Conservation (phyloP, 2,113 vertebrate genomes). For the Clupea harengus region DNA sequence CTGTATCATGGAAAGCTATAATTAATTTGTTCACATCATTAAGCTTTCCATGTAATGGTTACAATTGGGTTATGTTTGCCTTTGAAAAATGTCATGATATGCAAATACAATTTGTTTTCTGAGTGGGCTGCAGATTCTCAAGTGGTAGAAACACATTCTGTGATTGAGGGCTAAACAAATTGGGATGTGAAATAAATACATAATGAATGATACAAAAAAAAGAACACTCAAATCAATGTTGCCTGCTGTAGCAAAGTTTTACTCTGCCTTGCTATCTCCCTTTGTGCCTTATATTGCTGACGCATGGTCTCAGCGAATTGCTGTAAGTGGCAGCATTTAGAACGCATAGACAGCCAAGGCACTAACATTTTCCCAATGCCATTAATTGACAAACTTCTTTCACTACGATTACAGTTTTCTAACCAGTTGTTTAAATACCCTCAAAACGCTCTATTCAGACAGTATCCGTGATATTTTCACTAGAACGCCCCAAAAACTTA, state of each 20-base stretch:
- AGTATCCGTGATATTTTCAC: neutral
- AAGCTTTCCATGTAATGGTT: neutral
- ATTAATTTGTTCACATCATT: constrained; percentile 6
- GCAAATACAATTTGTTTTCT: constrained; percentile 57
- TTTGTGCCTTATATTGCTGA: neutral
- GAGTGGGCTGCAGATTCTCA: neutral
- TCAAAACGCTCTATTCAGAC: neutral
- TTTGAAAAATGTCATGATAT: constrained; percentile 15
- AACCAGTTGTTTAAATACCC: neutral
- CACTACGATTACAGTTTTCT: neutral
- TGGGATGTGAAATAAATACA: neutral
- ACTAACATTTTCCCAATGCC: neutral
- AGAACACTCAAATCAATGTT: neutral
- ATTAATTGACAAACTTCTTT: neutral
- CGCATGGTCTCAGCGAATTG: neutral
- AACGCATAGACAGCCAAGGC: neutral
- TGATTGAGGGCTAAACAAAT: neutral
- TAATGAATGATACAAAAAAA: neutral
- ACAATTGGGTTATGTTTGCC: neutral
- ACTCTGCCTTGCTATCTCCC: neutral
- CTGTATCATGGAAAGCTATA: neutral
- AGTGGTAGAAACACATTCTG: neutral
- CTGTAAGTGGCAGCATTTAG: neutral
- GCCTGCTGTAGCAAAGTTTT: neutral
- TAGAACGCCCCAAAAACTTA: neutral